Conservation (phyloP, 2,888 invertebrate species). For the Miltochrista miniata region DNA sequence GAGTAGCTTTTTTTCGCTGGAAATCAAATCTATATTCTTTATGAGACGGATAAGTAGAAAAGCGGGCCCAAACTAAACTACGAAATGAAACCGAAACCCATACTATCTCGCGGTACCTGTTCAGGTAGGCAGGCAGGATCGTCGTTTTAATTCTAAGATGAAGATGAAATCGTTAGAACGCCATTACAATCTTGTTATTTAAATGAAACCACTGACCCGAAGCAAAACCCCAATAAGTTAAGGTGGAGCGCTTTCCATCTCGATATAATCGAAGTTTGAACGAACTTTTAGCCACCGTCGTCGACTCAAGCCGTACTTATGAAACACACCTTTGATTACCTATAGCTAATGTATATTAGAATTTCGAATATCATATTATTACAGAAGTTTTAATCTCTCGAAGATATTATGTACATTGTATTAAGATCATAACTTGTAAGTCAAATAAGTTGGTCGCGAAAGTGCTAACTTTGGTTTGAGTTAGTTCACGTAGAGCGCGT, state of each 20-base stretch:
- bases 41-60: no score
- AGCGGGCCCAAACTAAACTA: no score
- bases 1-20: no score
- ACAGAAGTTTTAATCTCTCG: constrained; percentile 38
- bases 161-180: constrained; percentile 21
- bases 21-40: no score
- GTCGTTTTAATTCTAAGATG: no score
- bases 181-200: constrained; percentile 49
- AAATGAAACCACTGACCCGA: constrained; percentile 45
- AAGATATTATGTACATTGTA: constrained; percentile 64
- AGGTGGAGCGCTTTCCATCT: constrained; percentile 61
- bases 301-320: constrained; percentile 51
- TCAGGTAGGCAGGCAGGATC: no score
- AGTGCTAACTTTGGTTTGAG: constrained; percentile 70
- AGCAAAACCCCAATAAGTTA: constrained; percentile 65
- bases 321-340: constrained; percentile 39
- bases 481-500: constrained; percentile 66
- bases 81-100: no score
- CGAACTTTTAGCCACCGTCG: constrained; percentile 60
- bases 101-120: no score
- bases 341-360: constrained; percentile 21
- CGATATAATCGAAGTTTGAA: constrained; percentile 66
- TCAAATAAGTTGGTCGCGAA: constrained; percentile 66
- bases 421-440: constrained; percentile 67
- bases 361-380: constrained; percentile 40